Conservation (phyloP, 2,888 invertebrate genomes). For the Rhabditophanes sp. region DNA sequence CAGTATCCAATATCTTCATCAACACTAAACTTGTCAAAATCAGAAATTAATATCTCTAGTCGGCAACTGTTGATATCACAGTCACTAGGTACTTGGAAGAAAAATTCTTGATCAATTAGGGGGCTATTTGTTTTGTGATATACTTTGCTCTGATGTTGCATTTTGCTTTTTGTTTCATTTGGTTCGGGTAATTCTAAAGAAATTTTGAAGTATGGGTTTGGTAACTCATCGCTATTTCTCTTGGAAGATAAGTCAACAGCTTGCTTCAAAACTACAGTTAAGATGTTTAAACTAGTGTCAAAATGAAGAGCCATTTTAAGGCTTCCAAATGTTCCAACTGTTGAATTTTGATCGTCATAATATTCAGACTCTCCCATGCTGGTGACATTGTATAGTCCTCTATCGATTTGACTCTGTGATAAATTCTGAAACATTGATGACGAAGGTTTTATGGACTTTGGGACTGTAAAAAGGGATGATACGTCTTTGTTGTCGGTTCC, state of each 20-base stretch:
- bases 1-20: conserved; percentile 44
- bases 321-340: conserved; percentile 48
- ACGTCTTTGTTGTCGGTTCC: too few relatives aligned
- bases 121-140: conserved; percentile 31
- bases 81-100: conserved; percentile 29
- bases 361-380: conserved; percentile 2
- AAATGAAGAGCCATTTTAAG: conserved; percentile 54
- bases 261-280: conserved; percentile 54
- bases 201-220: conserved; percentile 24
- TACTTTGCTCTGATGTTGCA: conserved; percentile 30
- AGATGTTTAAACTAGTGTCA: conserved; percentile 54
- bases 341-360: conserved; percentile 17
- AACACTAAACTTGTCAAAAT: conserved; percentile 39
- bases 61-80: conserved; percentile 14
- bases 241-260: conserved; percentile 48
- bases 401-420: conserved; percentile 34
- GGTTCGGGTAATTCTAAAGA: conserved; percentile 23
- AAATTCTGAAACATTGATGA: conserved; percentile 37
- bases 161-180: conserved; percentile 16
- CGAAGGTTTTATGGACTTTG: conserved; percentile 16
- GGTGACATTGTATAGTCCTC: conserved; percentile 28
- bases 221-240: conserved; percentile 17
- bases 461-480: conserved; percentile 30
- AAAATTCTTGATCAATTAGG: conserved; percentile 36
- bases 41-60: conserved; percentile 38